These are phyloP conservation scores for Byasa hedistus DNA, from an alignment of 2,888 invertebrate species.

Conservation along the genomic window DNA sequence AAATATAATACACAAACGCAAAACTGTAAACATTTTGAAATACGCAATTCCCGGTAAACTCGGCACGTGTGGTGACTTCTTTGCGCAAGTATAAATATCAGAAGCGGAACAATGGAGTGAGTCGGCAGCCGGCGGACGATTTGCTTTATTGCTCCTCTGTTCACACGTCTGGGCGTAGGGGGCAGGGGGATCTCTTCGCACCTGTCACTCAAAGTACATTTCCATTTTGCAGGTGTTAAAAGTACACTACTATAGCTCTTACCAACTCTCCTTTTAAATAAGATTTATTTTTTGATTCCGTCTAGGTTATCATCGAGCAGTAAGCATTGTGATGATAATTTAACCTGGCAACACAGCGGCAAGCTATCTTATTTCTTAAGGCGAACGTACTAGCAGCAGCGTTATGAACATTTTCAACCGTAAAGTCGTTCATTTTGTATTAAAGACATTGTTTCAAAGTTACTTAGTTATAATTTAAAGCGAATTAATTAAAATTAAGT, in stretches of 20 bases:
- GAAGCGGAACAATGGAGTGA: slow-evolving; percentile 38
- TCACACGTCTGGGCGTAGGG: neutral
- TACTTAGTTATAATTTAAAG: neutral
- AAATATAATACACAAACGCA: slow-evolving; percentile 21
- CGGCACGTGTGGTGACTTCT: slow-evolving; percentile 43
- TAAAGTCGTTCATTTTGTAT: neutral
- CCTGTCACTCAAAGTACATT: neutral
- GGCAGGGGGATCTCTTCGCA: neutral
- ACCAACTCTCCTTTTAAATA: too few relatives aligned
- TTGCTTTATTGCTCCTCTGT: slow-evolving; percentile 39
- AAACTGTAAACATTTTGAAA: slow-evolving; percentile 24
- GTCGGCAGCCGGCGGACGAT: slow-evolving; percentile 29
- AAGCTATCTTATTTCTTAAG: too few relatives aligned
- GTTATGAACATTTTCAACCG: too few relatives aligned
- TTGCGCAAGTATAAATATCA: slow-evolving; percentile 42
- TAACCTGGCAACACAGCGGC: too few relatives aligned
- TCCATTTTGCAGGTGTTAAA: too few relatives aligned
- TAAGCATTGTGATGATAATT: too few relatives aligned
- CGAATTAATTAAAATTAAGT: neutral
- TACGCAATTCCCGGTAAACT: slow-evolving; percentile 33
- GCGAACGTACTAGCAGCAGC: too few relatives aligned
- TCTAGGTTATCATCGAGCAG: too few relatives aligned
- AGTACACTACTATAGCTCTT: too few relatives aligned
- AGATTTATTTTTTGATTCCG: too few relatives aligned
- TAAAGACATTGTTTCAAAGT: neutral